Evolutionary conservation across 2,888 invertebrate species (phyloP).

Genomic region (Myopa testacea): DNA sequence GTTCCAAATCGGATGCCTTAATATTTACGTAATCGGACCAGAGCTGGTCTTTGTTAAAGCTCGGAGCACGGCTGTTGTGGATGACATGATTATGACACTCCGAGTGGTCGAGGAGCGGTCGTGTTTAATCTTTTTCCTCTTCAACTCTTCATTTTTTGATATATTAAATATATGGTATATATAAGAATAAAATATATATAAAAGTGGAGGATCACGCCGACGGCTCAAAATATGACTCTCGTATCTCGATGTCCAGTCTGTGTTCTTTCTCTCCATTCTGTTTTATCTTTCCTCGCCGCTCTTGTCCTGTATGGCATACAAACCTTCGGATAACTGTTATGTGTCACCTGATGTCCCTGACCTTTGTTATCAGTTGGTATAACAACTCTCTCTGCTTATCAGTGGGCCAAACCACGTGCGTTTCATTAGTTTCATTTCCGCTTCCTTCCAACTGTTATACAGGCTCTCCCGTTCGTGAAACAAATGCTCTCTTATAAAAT

Average conservation of each 20-base stretch:
- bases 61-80: not conserved
- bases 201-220: too few species aligned
- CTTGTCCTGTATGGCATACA: not conserved
- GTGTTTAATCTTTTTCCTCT: too few species aligned
- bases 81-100: too few species aligned
- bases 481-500: not conserved
- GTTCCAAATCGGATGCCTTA: too few species aligned
- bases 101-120: too few species aligned
- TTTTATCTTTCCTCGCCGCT: not conserved
- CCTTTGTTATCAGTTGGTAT: constrained; percentile 23
- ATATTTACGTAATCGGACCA: not conserved
- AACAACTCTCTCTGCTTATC: too few species aligned
- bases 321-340: not conserved
- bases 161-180: too few species aligned
- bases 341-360: constrained; percentile 12
- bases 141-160: too few species aligned
- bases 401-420: constrained; percentile 29
- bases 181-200: too few species aligned
- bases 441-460: constrained; percentile 22
- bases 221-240: too few species aligned
- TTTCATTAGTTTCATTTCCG: not conserved
- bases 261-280: not conserved
- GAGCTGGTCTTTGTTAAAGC: not conserved
- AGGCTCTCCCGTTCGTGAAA: not conserved
- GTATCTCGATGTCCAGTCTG: too few species aligned